These are phyloP conservation scores for Pelecanus crispus DNA, from an alignment of 2,113 vertebrate genomes.

Conservation along the genomic window DNA sequence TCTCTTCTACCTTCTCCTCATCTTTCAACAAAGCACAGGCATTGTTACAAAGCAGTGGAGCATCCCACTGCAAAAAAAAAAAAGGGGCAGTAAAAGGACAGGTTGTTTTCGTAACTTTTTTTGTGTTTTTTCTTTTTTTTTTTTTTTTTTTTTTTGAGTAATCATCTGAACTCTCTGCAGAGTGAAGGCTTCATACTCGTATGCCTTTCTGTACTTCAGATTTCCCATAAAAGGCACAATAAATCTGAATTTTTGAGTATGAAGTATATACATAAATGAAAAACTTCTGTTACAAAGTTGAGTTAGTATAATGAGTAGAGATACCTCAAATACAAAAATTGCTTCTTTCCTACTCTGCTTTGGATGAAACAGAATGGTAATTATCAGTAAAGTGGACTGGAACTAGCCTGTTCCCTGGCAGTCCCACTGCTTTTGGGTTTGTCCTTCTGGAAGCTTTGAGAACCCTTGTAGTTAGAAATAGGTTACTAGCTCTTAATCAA, in stretches of 20 bases:
- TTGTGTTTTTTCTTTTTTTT: too few relatives aligned
- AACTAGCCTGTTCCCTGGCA: background rate
- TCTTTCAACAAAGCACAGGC: background rate
- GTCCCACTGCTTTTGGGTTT: constrained; percentile 4
- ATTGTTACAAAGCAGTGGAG: background rate
- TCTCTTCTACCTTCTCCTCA: background rate
- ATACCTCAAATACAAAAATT: background rate
- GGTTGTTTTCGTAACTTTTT: background rate
- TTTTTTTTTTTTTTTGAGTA: background rate
- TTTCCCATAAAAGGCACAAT: background rate
- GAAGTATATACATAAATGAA: background rate
- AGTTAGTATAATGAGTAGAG: background rate
- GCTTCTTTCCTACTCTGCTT: background rate
- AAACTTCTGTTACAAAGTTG: background rate
- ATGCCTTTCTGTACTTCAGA: background rate
- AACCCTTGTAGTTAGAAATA: constrained; percentile 35
- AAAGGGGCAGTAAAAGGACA: background rate
- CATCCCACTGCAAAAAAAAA: background rate
- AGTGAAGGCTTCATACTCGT: rapidly evolving
- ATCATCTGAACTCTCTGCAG: background rate
- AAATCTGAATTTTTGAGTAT: background rate
- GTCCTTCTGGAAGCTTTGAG: constrained; percentile 51
- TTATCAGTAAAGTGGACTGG: background rate
- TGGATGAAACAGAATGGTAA: background rate
- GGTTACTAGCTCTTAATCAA: constrained; percentile 41